phyloP scores from a whole-genome alignment of 2,888 invertebrate species.

The Lithophane ornitopus region DNA sequence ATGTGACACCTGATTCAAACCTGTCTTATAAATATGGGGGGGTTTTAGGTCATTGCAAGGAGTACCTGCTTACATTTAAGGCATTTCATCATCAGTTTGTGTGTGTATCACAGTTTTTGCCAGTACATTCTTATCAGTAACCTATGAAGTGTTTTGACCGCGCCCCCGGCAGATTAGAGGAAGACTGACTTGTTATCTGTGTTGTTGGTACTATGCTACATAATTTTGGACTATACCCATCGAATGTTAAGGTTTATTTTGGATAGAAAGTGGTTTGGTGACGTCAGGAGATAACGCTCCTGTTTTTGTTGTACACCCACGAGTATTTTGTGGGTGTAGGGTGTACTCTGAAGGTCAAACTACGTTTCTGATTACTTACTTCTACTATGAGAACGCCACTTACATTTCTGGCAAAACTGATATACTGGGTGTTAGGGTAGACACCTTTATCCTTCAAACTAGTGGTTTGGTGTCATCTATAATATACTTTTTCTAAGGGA shows the following conservation, averaged over 20 bases:
- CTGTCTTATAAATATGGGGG: not conserved
- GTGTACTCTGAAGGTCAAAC: constrained; percentile 28
- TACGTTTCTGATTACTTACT: constrained; percentile 6
- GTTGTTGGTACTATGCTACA: constrained; percentile 4
- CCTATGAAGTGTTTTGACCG: constrained; percentile 62
- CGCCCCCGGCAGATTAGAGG: constrained; percentile 59
- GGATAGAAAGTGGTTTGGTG: constrained; percentile 1
- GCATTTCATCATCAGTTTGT: constrained; percentile 12
- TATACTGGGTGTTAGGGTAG: too few species aligned
- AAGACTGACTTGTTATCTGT: constrained; percentile 42
- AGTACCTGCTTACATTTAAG: not conserved
- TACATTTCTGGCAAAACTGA: not conserved
- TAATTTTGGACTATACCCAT: constrained; percentile 36
- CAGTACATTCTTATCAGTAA: constrained; percentile 51
- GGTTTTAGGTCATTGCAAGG: constrained; percentile 43
- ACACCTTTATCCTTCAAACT: too few species aligned
- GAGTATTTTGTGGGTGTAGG: constrained; percentile 27
- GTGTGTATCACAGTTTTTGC: constrained; percentile 20
- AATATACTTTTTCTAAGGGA: too few species aligned
- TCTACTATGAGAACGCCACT: not conserved
- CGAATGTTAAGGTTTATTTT: constrained; percentile 39
- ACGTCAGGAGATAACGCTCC: constrained; percentile 40
- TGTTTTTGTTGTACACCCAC: constrained; percentile 39
- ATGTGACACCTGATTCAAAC: not conserved
- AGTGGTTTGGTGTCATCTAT: too few species aligned